Evolutionary conservation across 1,140 invertebrate genomes (phyloP).

Genomic region (Pseudachorutes palmiensis): DNA sequence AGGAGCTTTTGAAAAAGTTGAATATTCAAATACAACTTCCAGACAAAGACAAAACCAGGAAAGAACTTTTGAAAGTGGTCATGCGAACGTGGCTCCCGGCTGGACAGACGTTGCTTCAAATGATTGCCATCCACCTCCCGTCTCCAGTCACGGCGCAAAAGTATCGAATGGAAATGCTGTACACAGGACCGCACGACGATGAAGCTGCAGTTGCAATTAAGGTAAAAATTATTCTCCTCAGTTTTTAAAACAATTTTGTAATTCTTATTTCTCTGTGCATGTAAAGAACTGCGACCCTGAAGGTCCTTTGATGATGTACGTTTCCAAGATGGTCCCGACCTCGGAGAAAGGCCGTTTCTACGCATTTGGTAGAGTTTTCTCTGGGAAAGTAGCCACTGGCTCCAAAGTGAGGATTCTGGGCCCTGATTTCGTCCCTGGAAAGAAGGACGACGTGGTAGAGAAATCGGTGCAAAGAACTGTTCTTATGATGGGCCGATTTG

Average conservation of each 20-base stretch:
- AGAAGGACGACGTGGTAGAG: constrained; percentile 98
- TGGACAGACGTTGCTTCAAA: constrained; percentile 98
- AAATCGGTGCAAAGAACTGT: constrained; percentile 99
- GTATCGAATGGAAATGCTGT: constrained; percentile 98
- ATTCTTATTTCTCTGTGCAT: constrained; percentile 39
- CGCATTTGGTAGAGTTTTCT: constrained; percentile 99
- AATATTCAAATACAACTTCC: constrained; percentile 86
- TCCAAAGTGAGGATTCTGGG: constrained; percentile 97
- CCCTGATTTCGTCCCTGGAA: constrained; percentile 93
- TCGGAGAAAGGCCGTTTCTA: constrained; percentile 99
- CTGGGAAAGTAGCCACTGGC: constrained; percentile 86
- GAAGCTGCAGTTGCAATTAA: constrained; percentile 85
- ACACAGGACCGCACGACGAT: constrained; percentile 95
- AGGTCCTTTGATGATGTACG: constrained; percentile 99
- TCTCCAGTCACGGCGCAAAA: constrained; percentile 98
- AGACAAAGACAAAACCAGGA: constrained; percentile 93
- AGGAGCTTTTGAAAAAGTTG: constrained; percentile 74
- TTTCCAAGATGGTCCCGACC: constrained; percentile 99
- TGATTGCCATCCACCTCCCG: constrained; percentile 99
- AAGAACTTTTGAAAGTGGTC: constrained; percentile 82
- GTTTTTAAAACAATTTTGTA: neutral
- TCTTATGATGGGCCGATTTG: constrained; percentile 99
- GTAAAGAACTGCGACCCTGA: constrained; percentile 92
- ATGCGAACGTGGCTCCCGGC: constrained; percentile 99
- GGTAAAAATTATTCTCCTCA: constrained; percentile 42